Evolutionary conservation across 2,888 invertebrate species (phyloP).

Genomic region (Caenorhabditis sp.): DNA sequence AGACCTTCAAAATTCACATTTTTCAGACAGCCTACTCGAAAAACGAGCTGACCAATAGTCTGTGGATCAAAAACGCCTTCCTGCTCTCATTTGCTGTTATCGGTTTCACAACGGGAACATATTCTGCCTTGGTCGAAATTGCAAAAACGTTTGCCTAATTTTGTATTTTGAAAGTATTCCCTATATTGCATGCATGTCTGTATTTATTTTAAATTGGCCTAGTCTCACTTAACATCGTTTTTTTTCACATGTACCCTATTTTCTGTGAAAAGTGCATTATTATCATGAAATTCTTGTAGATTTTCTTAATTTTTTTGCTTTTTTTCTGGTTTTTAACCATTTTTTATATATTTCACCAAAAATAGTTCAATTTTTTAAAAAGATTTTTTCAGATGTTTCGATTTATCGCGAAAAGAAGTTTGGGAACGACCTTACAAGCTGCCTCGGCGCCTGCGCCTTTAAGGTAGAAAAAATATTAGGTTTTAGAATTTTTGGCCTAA

Average conservation of each 20-base stretch:
- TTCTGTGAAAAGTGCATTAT: conserved; percentile 1
- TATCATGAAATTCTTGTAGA: neutral
- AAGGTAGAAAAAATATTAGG: neutral
- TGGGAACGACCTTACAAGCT: neutral
- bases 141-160: conserved; percentile 37
- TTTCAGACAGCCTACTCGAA: conserved; percentile 57
- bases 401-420: neutral
- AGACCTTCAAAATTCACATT: no score
- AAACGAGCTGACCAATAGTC: conserved; percentile 36
- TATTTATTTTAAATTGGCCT: neutral
- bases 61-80: conserved; percentile 59
- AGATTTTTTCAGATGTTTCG: neutral
- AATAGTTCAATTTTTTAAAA: neutral
- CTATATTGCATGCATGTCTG: neutral
- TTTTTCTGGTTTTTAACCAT: neutral
- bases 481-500: no score
- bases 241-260: neutral
- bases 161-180: conserved; percentile 15
- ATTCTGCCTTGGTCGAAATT: conserved; percentile 58
- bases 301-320: neutral
- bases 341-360: neutral
- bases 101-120: conserved; percentile 69
- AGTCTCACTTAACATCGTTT: neutral
- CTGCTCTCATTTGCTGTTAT: conserved; percentile 62
- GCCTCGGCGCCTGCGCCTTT: neutral